phyloP scores from a whole-genome alignment of 2,888 invertebrate genomes.

The Drosophila neonasuta region DNA sequence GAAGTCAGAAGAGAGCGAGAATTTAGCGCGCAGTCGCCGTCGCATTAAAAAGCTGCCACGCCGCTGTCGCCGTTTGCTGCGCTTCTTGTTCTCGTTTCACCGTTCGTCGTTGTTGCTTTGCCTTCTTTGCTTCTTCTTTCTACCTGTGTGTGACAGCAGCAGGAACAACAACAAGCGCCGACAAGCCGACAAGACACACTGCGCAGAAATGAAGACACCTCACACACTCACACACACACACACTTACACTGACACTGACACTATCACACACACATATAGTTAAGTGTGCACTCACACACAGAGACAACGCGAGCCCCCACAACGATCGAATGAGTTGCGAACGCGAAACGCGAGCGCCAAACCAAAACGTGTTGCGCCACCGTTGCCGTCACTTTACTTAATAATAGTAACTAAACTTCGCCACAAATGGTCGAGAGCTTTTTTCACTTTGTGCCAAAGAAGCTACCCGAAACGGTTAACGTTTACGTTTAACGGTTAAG shows the following conservation, averaged over 20 bases:
- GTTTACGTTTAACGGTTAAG: constrained; percentile 22
- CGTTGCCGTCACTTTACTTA: constrained; percentile 75
- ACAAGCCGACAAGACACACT: constrained; percentile 13
- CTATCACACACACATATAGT: not conserved
- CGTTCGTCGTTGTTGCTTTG: constrained; percentile 35
- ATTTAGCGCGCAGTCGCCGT: constrained; percentile 45
- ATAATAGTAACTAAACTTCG: constrained; percentile 76
- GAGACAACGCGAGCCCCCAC: constrained; percentile 36
- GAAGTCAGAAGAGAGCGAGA: constrained; percentile 21
- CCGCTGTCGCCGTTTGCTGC: constrained; percentile 16
- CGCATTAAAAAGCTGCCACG: constrained; percentile 48
- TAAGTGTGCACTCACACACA: constrained; percentile 13
- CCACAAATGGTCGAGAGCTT: constrained; percentile 44
- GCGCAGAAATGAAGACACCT: constrained; percentile 52
- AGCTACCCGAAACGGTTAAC: constrained; percentile 46
- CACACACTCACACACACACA: constrained; percentile 2
- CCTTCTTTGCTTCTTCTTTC: constrained; percentile 33
- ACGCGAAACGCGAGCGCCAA: constrained; percentile 46
- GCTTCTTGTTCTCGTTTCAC: not conserved
- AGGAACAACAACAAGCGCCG: constrained; percentile 25
- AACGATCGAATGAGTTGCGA: constrained; percentile 55
- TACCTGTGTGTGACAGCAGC: constrained; percentile 40
- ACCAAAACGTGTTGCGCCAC: constrained; percentile 58
- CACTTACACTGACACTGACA: not conserved
- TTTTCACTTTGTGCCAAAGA: constrained; percentile 22